Percentiles rank a stretch among this genome's conserved stretches.
Conservation (phyloP, 2,113 vertebrate genomes). For the Neodon shergylaensis region DNA sequence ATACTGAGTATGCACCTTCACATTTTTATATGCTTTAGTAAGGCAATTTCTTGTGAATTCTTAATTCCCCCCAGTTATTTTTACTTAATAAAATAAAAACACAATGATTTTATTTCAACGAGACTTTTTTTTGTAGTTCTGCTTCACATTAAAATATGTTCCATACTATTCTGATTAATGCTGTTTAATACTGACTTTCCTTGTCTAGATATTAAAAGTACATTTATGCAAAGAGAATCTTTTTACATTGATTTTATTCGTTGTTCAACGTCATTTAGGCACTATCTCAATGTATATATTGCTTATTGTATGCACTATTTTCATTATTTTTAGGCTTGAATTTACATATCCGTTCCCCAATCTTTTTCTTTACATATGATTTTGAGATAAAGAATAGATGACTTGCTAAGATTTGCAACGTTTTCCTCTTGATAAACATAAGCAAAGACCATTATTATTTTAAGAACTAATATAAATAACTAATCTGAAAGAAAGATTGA, state of each 20-base stretch:
- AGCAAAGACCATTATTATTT: not conserved
- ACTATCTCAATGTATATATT: not conserved
- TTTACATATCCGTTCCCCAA: not conserved
- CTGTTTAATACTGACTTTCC: constrained; percentile 2
- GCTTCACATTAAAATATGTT: not conserved
- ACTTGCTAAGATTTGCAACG: not conserved
- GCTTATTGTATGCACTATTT: not conserved
- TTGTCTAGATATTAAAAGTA: not conserved
- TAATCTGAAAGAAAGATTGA: not conserved
- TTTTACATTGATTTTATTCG: constrained; percentile 17
- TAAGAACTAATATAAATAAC: constrained; percentile 30
- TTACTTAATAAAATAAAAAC: not conserved
- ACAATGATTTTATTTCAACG: not conserved
- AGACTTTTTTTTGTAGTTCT: not conserved
- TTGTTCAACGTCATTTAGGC: not conserved
- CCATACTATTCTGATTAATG: not conserved
- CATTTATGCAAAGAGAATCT: not conserved
- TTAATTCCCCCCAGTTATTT: not conserved
- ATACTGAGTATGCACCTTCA: not conserved
- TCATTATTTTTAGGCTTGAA: not conserved
- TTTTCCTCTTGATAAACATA: not conserved
- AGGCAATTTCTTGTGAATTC: not conserved
- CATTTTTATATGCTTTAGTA: not conserved
- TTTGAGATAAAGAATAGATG: constrained; percentile 29
- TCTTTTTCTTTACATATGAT: not conserved